Percentiles rank a stretch among this genome's conserved stretches.
phyloP scores from a whole-genome alignment of 1,140 invertebrate species.

The Leptoteleia sp. region DNA sequence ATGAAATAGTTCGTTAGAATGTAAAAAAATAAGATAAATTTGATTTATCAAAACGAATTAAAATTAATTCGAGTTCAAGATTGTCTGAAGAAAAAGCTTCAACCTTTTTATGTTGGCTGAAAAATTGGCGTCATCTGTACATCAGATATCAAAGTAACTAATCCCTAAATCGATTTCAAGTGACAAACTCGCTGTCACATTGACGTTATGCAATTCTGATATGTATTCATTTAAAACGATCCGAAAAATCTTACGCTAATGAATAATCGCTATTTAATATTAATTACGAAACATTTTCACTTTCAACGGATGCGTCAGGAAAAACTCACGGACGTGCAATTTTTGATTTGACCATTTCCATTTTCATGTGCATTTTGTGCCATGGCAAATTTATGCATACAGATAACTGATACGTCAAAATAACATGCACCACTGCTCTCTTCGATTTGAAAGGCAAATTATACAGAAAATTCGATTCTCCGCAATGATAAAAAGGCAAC shows the following conservation, averaged over 20 bases:
- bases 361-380: neutral
- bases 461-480: conserved; percentile 19
- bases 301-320: conserved; percentile 60
- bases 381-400: conserved; percentile 1
- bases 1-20: no score
- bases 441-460: conserved; percentile 10
- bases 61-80: neutral
- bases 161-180: neutral
- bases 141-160: conserved; percentile 1
- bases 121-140: neutral
- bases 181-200: conserved; percentile 6
- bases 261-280: conserved; percentile 29
- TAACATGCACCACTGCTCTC: conserved; percentile 4
- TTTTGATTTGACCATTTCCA: conserved; percentile 18
- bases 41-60: no score
- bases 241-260: conserved; percentile 35
- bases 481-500: conserved; percentile 1
- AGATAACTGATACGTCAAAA: conserved; percentile 10
- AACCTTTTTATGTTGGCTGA: no score
- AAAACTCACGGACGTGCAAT: conserved; percentile 10
- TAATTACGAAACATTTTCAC: conserved; percentile 65
- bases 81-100: neutral
- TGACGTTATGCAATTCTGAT: conserved; percentile 28
- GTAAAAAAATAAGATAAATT: no score
- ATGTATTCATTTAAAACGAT: conserved; percentile 31